Evolutionary conservation across 1,140 invertebrate species (phyloP), one percentile per base, ranked within the genome.

Genomic region (Scaptomyza montana): DNA sequence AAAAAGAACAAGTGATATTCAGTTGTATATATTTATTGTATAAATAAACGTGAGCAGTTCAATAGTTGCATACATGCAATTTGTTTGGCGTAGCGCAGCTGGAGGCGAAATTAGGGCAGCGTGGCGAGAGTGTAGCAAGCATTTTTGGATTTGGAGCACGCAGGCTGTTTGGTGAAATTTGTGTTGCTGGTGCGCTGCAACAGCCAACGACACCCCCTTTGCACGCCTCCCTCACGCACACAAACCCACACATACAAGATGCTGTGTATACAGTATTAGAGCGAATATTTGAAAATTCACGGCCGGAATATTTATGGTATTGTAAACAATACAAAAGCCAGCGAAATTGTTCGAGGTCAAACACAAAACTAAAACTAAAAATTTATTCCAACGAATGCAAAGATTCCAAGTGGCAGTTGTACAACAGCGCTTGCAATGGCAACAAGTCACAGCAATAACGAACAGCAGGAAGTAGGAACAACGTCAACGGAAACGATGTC

Each of bases 241-340:
- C 16, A 57, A 21, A 28, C 51, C 41, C 41, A 55, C 19, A 33
- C 49, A 47, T 12, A 68, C 71, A 77, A 78, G 79, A 89, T 87
- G 82, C 82, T 87, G 82, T 87, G 76, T 86, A 87, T 86, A 86
- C 78, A 81, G 80, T 77, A 81, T 87, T 82, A 82, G 72, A 68
- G 62, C 72, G 70, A 75, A 81, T 87, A 78, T 74, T 67, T 43
- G 39, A 43, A 66, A 85, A 68, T 49, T 69, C 46, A 78, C 77
- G 43, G 45, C 62, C 47, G 59, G 45, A 82, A 79, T 67, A 87
- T 77, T 74, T 62, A 77, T 79, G 62, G 65, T 79, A 66, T 82
- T 87, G 68, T 87, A 87, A 87, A 87, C 82, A 82, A 89, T 64
- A 62, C 16, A 47, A 60, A 54, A 55, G 56, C 53, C 51, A 64